Conservation (phyloP, 2,888 invertebrate species). For the Eupithecia tripunctaria region DNA sequence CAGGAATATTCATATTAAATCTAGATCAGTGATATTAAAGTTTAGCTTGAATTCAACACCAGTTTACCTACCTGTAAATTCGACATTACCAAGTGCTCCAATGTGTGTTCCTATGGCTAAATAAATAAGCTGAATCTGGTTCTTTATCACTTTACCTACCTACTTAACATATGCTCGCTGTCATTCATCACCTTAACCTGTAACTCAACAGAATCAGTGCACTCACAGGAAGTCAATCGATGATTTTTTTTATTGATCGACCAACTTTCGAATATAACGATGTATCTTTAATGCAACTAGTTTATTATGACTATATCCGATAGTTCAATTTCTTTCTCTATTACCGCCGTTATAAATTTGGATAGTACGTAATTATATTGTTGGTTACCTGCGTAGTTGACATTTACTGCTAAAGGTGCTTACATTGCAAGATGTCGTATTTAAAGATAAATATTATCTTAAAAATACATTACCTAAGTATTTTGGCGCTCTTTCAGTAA, state of each 20-base stretch:
- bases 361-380: slow-evolving; percentile 30
- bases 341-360: slow-evolving; percentile 55
- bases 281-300: slow-evolving; percentile 51
- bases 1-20: not conserved
- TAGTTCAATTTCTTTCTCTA: slow-evolving; percentile 49
- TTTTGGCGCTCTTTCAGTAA: not conserved
- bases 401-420: slow-evolving; percentile 34
- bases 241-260: slow-evolving; percentile 66
- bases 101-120: not conserved
- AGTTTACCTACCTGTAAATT: not conserved
- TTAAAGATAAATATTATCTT: not conserved
- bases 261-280: slow-evolving; percentile 52
- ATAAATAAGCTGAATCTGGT: not conserved
- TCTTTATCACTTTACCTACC: not conserved
- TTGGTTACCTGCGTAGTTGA: slow-evolving; percentile 27
- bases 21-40: too few relatives aligned
- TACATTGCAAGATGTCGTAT: not conserved
- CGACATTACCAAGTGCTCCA: too few relatives aligned
- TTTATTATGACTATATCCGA: slow-evolving; percentile 52
- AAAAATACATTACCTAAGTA: not conserved
- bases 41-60: not conserved
- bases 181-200: slow-evolving; percentile 45
- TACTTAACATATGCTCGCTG: not conserved
- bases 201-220: slow-evolving; percentile 38
- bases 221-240: slow-evolving; percentile 71